A percentile compares a stretch with the other conserved stretches of the same genome.
Conservation (phyloP, 2,113 vertebrate genomes). For the Ictidomys tridecemlineatus region DNA sequence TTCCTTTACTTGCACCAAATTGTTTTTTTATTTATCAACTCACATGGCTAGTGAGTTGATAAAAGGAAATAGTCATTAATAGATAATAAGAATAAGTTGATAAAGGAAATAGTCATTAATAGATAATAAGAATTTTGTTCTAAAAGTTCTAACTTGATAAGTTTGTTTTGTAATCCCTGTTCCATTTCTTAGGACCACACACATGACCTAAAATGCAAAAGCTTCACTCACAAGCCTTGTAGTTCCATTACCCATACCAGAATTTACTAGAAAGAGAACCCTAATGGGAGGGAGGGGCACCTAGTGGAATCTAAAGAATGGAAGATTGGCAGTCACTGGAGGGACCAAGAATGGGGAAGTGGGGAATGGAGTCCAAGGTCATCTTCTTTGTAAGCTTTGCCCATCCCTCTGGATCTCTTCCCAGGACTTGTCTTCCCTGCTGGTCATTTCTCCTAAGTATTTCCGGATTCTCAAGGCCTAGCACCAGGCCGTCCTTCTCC, state of each 20-base stretch:
- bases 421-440: background rate
- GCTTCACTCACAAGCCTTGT: background rate
- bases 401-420: too few relatives aligned
- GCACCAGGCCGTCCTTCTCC: background rate
- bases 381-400: background rate
- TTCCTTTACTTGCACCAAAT: background rate
- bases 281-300: background rate
- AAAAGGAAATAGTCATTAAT: background rate
- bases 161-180: background rate
- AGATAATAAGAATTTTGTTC: background rate
- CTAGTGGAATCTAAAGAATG: background rate
- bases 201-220: background rate
- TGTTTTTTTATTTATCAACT: background rate
- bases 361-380: background rate
- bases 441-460: too few relatives aligned
- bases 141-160: background rate
- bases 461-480: background rate
- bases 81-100: background rate
- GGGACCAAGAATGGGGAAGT: background rate
- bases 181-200: background rate
- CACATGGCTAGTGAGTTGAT: background rate
- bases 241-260: background rate
- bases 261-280: constrained; percentile 21
- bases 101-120: background rate
- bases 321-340: background rate